phyloP scores from a whole-genome alignment of 2,797 vertebrate genomes.

The Schizopygopsis pylzovi region DNA sequence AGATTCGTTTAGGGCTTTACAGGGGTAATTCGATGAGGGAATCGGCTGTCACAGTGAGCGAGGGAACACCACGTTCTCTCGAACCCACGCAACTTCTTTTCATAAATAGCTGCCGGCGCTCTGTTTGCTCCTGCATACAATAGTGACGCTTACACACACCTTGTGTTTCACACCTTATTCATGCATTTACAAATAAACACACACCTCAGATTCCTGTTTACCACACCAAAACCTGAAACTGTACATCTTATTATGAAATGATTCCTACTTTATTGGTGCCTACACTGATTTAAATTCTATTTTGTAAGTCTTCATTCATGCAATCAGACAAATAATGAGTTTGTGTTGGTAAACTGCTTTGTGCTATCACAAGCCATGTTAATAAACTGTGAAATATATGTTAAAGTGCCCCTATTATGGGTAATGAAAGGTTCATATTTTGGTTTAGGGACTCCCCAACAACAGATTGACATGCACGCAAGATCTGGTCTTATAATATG shows the following conservation, averaged over 20 bases:
- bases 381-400: neutral
- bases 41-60: constrained; percentile 58
- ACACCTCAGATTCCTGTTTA: neutral
- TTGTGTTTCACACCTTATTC: neutral
- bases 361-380: neutral
- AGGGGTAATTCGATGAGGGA: constrained; percentile 12
- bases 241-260: neutral
- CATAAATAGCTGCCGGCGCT: constrained; percentile 66
- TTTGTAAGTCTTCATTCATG: too few relatives aligned
- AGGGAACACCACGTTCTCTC: constrained; percentile 46
- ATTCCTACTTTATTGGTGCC: neutral
- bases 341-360: neutral
- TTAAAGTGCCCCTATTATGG: neutral
- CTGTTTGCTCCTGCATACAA: constrained; percentile 63
- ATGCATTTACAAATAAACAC: neutral
- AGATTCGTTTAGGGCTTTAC: constrained; percentile 29
- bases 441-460: too few relatives aligned
- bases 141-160: constrained; percentile 49
- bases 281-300: neutral
- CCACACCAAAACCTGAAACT: neutral
- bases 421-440: too few relatives aligned
- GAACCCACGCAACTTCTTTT: constrained; percentile 63
- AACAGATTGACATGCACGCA: too few relatives aligned
- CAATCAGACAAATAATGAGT: neutral
- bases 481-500: too few relatives aligned